Evolutionary conservation across 2,113 vertebrate genomes (phyloP).

Genomic region (Probosciger aterrimus): DNA sequence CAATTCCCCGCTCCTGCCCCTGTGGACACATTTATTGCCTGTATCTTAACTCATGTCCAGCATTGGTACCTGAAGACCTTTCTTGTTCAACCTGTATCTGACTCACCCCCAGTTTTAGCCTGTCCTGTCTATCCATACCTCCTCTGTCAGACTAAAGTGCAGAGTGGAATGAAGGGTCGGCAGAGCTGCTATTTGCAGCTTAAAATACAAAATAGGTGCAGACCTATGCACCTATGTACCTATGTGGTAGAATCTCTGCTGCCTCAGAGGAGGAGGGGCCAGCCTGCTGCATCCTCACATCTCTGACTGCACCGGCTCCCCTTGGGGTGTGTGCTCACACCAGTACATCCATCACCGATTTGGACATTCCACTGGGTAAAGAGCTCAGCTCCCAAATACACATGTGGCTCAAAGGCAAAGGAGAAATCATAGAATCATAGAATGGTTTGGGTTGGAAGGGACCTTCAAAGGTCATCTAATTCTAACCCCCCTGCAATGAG

Average conservation of each 20-base stretch:
- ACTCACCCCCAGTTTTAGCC: not conserved
- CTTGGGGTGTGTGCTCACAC: not conserved
- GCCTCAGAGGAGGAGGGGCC: not conserved
- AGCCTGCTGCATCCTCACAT: not conserved
- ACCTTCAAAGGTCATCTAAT: not conserved
- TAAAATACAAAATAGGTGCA: accelerated
- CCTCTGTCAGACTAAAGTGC: not conserved
- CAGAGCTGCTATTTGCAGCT: not conserved
- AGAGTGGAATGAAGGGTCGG: not conserved
- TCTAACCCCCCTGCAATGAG: accelerated
- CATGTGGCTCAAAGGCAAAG: not conserved
- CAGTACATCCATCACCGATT: accelerated
- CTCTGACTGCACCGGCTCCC: not conserved
- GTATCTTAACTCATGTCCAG: not conserved
- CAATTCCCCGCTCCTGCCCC: not conserved
- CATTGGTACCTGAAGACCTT: not conserved
- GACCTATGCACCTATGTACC: too few species aligned
- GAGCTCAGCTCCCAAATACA: not conserved
- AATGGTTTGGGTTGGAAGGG: not conserved
- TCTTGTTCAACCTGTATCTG: not conserved
- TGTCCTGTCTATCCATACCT: not conserved
- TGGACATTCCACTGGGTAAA: not conserved
- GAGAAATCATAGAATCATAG: not conserved
- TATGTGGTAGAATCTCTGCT: not conserved
- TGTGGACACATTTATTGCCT: not conserved